Conservation (phyloP, 2,888 invertebrate species). For the Euplexia lucipara region DNA sequence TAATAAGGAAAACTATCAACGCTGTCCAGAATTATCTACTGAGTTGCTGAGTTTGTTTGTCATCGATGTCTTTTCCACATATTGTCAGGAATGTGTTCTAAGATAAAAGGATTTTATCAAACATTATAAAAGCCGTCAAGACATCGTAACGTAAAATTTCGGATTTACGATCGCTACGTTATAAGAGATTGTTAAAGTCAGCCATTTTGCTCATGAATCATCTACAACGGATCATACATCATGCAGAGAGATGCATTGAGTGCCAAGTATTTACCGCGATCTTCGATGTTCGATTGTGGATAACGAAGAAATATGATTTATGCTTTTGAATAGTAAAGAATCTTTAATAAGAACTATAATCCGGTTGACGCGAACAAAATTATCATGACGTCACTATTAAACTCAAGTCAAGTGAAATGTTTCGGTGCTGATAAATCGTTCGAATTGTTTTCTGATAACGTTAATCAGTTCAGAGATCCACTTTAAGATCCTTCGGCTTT, state of each 20-base stretch:
- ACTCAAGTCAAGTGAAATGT: too few species aligned
- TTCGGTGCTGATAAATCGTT: too few species aligned
- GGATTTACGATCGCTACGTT: constrained; percentile 34
- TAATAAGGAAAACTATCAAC: too few species aligned
- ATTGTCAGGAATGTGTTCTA: not conserved
- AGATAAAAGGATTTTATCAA: constrained; percentile 18
- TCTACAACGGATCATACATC: constrained; percentile 42
- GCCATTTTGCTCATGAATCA: constrained; percentile 53
- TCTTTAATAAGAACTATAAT: not conserved
- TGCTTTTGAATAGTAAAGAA: not conserved
- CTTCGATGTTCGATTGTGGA: constrained; percentile 27
- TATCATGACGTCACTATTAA: too few species aligned
- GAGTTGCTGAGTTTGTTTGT: too few species aligned
- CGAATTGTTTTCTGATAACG: too few species aligned
- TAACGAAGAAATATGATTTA: constrained; percentile 15
- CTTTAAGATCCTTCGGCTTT: too few species aligned
- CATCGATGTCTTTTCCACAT: too few species aligned
- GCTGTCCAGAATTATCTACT: too few species aligned
- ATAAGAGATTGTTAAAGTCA: constrained; percentile 35
- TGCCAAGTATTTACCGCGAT: constrained; percentile 41
- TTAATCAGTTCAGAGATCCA: too few species aligned
- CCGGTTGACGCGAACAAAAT: too few species aligned
- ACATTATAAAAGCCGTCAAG: constrained; percentile 13
- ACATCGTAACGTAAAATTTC: constrained; percentile 16
- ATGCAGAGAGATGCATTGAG: constrained; percentile 36